Base-by-base conservation (phyloP, 2,888 invertebrate species). In the Pogonocherus hispidulus region DNA sequence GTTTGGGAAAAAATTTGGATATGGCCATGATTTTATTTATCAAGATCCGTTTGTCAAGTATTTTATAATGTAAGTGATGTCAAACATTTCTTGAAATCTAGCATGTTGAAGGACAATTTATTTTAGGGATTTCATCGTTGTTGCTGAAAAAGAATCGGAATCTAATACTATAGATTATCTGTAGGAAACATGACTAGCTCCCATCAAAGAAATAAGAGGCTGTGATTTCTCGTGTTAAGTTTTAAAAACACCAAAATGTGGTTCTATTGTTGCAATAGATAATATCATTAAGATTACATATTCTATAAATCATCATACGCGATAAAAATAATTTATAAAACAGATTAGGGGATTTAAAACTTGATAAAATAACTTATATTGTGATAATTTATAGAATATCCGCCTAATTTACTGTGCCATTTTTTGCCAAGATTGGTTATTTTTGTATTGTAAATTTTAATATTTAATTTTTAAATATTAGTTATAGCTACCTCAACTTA, bases 21-120 rank as follows among this genome's bases (percentile, higher is more conserved):
- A 79, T 54, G 64, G 75, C 32, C 81, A 81, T 55, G 67, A 71
- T 63, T 78, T 71, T 41, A 76, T 81, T 23, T 81, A 79, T 47
- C 67, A 75, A 56, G 82, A 82, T 76, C 78, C 82, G 16, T 79
- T 79, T 63, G 59, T 83, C 23, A 76, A 78, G 52, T 77, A 75
- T 63, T 80, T 78, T 69, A 74, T 84, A 14, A 74, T 76, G 84
- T 84, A 80, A 78, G 79, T 78, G 14, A 6, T 14, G 14, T 2
- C 0, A 35, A 35, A 22, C 4, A 47, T 18, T n/a, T n/a, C n/a
- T n/a, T 20, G 27, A 23, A 18, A 8, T 9, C 8, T n/a, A 19
- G 6, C 2, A 23, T 18, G 14, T 51, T 51, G 8, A 6, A 27
- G 2, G 0, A 1, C 2, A 16, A 5, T 56, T 62, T 37, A 32